These are phyloP conservation scores for Polymixis flavicincta DNA, from an alignment of 2,888 invertebrate species.

Conservation along the genomic window DNA sequence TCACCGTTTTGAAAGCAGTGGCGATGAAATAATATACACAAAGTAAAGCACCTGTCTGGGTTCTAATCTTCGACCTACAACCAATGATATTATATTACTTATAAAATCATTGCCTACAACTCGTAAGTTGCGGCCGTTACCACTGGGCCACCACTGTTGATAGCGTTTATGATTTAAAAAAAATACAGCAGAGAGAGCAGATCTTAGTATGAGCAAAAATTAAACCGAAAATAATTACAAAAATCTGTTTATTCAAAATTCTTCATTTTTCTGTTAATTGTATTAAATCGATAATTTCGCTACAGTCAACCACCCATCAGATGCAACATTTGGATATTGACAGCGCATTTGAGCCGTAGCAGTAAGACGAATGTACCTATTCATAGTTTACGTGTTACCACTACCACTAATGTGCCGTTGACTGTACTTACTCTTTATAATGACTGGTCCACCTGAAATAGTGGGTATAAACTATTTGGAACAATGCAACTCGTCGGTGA, in stretches of 20 bases:
- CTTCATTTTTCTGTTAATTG: not conserved
- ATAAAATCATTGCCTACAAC: no score
- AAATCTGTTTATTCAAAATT: constrained; percentile 39
- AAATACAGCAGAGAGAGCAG: not conserved
- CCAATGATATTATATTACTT: no score
- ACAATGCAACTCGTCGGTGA: constrained; percentile 92
- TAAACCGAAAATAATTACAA: not conserved
- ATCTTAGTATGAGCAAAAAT: not conserved
- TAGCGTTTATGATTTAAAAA: not conserved
- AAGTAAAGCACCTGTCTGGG: no score
- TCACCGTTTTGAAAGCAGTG: no score
- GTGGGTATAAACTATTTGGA: constrained; percentile 61
- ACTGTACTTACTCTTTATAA: constrained; percentile 2
- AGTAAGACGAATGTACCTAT: not conserved
- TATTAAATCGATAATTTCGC: not conserved
- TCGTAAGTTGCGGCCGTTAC: no score
- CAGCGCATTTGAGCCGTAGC: not conserved
- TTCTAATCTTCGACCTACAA: no score
- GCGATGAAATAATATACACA: no score
- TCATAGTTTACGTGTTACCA: not conserved
- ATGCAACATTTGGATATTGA: not conserved
- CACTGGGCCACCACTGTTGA: no score
- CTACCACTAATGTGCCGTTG: not conserved
- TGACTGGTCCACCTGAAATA: not conserved
- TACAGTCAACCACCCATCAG: not conserved